Percentiles rank a stretch among this genome's conserved stretches.
These are phyloP conservation scores for Elaphurus davidianus DNA, from an alignment of 2,113 vertebrate genomes.

Conservation along the genomic window DNA sequence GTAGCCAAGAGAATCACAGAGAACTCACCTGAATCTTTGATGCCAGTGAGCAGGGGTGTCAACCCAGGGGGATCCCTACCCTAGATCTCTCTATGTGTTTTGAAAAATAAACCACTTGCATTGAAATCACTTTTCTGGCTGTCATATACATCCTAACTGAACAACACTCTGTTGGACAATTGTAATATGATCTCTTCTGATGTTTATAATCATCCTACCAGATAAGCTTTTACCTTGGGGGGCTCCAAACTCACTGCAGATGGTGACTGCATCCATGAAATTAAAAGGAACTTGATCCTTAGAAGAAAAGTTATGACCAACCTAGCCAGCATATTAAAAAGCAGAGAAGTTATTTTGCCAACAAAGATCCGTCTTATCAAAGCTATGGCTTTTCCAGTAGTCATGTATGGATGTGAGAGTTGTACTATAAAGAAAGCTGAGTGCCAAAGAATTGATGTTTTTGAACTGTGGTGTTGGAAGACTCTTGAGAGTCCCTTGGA, in stretches of 20 bases:
- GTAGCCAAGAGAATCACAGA: not conserved
- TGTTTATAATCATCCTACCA: not conserved
- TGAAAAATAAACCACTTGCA: not conserved
- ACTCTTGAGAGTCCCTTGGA: not conserved
- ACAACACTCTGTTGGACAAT: not conserved
- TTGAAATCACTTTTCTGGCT: not conserved
- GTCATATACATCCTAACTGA: not conserved
- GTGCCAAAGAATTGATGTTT: not conserved
- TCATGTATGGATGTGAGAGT: not conserved
- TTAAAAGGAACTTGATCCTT: not conserved
- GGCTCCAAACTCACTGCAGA: not conserved
- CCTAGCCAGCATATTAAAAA: not conserved
- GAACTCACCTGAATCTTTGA: not conserved
- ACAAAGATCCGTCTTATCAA: not conserved
- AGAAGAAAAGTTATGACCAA: not conserved
- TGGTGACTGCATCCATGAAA: not conserved
- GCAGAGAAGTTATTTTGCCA: not conserved
- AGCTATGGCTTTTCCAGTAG: not conserved
- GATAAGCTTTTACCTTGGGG: not conserved
- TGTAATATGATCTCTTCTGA: not conserved
- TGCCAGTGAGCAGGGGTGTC: not conserved
- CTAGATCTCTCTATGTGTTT: not conserved
- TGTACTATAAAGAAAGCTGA: not conserved
- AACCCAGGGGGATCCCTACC: not conserved
- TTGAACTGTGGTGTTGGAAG: not conserved